A percentile compares a stretch with the other conserved stretches of the same genome.
Conservation (phyloP, 2,797 vertebrate species). For the Chelmon rostratus region DNA sequence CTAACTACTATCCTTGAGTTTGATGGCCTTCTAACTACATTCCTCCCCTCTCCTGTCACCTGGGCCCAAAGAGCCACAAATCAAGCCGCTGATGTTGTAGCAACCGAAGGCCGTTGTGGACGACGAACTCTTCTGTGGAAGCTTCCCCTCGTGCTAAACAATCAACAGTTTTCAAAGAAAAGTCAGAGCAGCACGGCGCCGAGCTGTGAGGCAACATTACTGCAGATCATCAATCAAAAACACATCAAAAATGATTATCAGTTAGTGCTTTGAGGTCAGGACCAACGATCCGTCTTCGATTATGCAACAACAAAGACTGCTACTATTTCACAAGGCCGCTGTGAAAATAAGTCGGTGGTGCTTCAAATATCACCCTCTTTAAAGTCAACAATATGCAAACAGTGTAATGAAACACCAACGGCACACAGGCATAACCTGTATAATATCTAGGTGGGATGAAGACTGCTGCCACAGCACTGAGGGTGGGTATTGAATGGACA, state of each 20-base stretch:
- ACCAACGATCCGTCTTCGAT: constrained; percentile 24
- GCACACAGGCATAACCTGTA: constrained; percentile 69
- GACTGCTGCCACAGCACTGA: constrained; percentile 79
- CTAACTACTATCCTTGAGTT: constrained; percentile 82
- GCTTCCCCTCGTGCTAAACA: constrained; percentile 49
- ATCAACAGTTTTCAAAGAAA: constrained; percentile 50
- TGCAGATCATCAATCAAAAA: constrained; percentile 62
- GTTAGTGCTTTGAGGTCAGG: constrained; percentile 23
- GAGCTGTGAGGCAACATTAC: constrained; percentile 34
- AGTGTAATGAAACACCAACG: constrained; percentile 48
- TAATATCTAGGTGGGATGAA: constrained; percentile 72
- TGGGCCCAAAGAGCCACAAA: constrained; percentile 80
- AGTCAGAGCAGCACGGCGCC: constrained; percentile 17
- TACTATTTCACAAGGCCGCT: neutral
- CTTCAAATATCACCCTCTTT: constrained; percentile 61
- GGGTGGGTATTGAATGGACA: constrained; percentile 76
- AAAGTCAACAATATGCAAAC: constrained; percentile 38
- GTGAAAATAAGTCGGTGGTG: constrained; percentile 11
- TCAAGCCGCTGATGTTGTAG: constrained; percentile 76
- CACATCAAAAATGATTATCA: constrained; percentile 36
- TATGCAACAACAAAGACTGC: constrained; percentile 28
- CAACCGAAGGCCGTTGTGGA: constrained; percentile 73
- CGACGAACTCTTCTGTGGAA: constrained; percentile 66
- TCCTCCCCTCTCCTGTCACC: constrained; percentile 81
- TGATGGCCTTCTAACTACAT: constrained; percentile 82